A percentile compares a stretch with the other conserved stretches of the same genome.
Evolutionary conservation across 2,888 invertebrate genomes (phyloP).

Genomic region (Junonia oenone): DNA sequence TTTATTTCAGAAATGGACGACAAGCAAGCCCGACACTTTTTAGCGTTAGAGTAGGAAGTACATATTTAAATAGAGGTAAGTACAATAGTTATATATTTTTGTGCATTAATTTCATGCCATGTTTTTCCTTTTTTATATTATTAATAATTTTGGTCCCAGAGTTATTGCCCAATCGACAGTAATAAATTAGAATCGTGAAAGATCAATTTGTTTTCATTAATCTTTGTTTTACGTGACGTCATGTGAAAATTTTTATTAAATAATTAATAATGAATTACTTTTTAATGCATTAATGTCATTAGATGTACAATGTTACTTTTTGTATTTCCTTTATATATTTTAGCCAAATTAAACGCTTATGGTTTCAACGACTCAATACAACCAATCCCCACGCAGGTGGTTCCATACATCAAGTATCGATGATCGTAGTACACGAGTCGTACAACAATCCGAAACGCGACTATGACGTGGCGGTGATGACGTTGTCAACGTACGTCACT

Average conservation of each 20-base stretch:
- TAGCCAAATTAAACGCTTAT: too few species aligned
- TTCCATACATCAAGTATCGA: slow-evolving; percentile 36
- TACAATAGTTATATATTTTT: not conserved
- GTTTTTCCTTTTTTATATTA: not conserved
- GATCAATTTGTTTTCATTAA: too few species aligned
- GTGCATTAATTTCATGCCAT: not conserved
- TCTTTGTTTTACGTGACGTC: too few species aligned
- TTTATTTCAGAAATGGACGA: slow-evolving; percentile 34
- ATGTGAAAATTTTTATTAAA: too few species aligned
- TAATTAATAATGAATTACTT: too few species aligned
- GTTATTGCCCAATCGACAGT: too few species aligned
- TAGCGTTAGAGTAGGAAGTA: slow-evolving; percentile 42
- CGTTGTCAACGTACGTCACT: slow-evolving; percentile 36
- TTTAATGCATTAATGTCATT: too few species aligned
- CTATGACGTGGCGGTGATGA: slow-evolving; percentile 53
- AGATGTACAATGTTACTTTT: too few species aligned
- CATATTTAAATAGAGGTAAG: slow-evolving; percentile 38
- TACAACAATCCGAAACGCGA: slow-evolving; percentile 46
- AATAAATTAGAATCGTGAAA: too few species aligned
- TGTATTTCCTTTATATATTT: too few species aligned
- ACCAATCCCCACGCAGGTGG: slow-evolving; percentile 41
- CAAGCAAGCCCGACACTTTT: slow-evolving; percentile 30
- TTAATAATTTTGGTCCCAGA: not conserved
- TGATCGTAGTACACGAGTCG: slow-evolving; percentile 43
- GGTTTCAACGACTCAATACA: too few species aligned